phyloP scores from a whole-genome alignment of 2,113 vertebrate genomes.

The Odontesthes bonariensis region DNA sequence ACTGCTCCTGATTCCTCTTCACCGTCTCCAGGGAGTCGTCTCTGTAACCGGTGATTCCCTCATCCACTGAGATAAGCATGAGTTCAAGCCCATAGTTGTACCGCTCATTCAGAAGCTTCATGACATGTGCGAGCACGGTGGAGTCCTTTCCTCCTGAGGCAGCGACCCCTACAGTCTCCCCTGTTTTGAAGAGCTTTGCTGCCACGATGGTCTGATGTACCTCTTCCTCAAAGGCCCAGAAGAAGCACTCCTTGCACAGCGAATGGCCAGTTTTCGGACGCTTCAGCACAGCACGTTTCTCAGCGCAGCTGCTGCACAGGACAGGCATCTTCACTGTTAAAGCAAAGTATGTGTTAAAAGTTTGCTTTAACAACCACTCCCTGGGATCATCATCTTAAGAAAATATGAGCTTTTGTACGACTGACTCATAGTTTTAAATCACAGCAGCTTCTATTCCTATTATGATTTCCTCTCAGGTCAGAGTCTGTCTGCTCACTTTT shows the following conservation, averaged over 20 bases:
- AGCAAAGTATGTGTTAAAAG: too few species aligned
- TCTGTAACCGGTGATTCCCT: constrained; percentile 90
- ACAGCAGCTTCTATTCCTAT: not conserved
- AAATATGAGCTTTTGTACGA: too few species aligned
- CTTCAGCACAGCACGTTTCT: constrained; percentile 76
- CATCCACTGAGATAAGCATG: constrained; percentile 88
- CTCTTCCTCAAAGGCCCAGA: constrained; percentile 89
- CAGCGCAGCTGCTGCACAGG: constrained; percentile 82
- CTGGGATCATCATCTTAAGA: too few species aligned
- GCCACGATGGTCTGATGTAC: constrained; percentile 85
- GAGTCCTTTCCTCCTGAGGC: constrained; percentile 93
- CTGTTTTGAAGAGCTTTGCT: constrained; percentile 82
- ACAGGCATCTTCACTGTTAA: constrained; percentile 76
- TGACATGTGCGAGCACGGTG: constrained; percentile 88
- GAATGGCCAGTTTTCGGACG: constrained; percentile 85
- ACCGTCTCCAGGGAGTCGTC: constrained; percentile 90
- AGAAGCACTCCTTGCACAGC: constrained; percentile 89
- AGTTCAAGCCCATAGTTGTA: constrained; percentile 84
- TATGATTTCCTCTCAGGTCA: not conserved
- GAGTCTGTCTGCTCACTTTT: too few species aligned
- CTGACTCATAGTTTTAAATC: too few species aligned
- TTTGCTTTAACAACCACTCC: too few species aligned
- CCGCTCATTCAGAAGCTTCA: constrained; percentile 86
- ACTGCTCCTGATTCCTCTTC: constrained; percentile 85
- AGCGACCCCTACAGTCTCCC: constrained; percentile 87